These are phyloP conservation scores for Dicaeum eximium DNA, from an alignment of 2,113 vertebrate genomes.

Conservation along the genomic window DNA sequence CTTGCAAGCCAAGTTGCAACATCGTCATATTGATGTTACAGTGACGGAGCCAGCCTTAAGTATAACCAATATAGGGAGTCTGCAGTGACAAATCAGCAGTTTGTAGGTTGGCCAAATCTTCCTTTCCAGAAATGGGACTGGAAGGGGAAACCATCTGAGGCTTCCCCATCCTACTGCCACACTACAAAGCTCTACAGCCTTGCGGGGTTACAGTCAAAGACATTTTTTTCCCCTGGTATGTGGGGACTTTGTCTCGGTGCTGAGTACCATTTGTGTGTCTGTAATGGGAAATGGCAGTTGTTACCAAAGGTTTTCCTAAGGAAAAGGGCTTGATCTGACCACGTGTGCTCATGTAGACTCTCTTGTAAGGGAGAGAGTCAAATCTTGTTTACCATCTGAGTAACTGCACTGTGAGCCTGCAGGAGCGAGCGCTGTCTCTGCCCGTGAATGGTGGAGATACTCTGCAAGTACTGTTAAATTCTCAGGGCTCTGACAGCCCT, in stretches of 20 bases:
- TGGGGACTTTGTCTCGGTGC: neutral
- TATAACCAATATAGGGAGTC: neutral
- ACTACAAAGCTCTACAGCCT: neutral
- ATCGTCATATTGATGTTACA: constrained; percentile 43
- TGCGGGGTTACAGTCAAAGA: neutral
- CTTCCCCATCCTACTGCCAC: neutral
- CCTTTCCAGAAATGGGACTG: neutral
- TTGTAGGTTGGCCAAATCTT: neutral
- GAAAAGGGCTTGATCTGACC: constrained; percentile 28
- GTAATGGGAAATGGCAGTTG: neutral
- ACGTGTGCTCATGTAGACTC: neutral
- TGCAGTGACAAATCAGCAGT: neutral
- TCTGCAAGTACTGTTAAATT: neutral
- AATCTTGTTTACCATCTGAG: neutral
- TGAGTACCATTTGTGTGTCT: neutral
- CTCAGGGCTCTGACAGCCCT: neutral
- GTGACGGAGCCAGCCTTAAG: neutral
- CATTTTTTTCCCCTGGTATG: neutral
- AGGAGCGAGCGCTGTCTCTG: neutral
- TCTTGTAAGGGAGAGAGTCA: neutral
- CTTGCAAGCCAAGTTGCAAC: constrained; percentile 22
- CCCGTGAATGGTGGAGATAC: neutral
- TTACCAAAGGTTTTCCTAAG: constrained; percentile 33
- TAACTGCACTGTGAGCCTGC: neutral
- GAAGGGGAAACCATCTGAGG: neutral